Base-by-base conservation (phyloP, 2,797 vertebrate species). In the Sebastes nivosus region DNA sequence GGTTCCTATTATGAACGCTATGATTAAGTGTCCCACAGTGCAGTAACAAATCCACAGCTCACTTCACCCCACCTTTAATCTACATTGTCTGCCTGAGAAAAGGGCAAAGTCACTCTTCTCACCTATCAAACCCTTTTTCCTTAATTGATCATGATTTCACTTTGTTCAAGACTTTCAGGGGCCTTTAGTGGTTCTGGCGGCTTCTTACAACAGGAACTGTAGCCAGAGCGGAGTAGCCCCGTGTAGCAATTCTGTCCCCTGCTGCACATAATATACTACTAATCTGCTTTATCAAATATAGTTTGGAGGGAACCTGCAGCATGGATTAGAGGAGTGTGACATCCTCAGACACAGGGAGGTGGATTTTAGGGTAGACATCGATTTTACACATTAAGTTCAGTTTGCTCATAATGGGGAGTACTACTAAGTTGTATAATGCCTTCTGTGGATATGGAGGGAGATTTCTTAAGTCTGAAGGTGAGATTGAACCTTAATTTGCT, bases 11-110 rank as follows among this genome's bases (percentile, higher is more conserved):
- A 93, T 93, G 89, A 90, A 91, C 24, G 42, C 65, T 55, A 81
- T 94, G 90, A 94, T 94, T 90, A 92, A 93, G 87, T 75, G 89
- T 89, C 89, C 91, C 89, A 75, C 8, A 72, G 82, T 89, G 90
- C 78, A 36, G 87, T 68, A 88, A 93, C 82, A 79, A 89, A 92
- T 92, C 89, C 89, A 73, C 71, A 27, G 25, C 88, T 89, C 85
- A 83, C 87, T 86, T 80, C 76, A 30, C 80, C 89, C 83, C 72
- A 88, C 89, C 92, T 93, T 93, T 92, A 89, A 92, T 94, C 90
- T 90, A 32, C 82, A 89, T 90, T 92, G 87, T 92, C 87, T 88
- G 75, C 79, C 77, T 86, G 83, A 86, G 92, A 92, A 93, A 93
- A 90, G 86, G 89, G 77, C 86, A 91, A 84, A 91, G 83, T 81